Evolutionary conservation across 2,888 invertebrate species (phyloP), one percentile per base, ranked within the genome.

Genomic region (Orgyia antiqua): DNA sequence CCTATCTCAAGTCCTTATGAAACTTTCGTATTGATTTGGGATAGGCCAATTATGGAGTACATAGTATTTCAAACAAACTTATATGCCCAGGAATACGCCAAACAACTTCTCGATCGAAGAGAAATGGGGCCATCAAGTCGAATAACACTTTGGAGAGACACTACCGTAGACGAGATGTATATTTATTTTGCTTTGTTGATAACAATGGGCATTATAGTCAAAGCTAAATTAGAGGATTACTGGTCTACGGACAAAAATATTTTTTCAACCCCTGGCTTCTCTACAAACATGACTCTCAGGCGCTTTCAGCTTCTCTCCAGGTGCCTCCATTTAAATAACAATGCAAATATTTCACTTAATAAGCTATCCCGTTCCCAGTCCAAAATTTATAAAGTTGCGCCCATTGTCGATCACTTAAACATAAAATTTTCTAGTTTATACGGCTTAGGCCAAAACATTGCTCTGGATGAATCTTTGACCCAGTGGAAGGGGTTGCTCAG

Each of bases 51-150:
- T 32, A 42, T 56, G 24, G 42, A 42, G 29, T 34, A 4, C 23
- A 47, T 56, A 19, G 47, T 21, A 7, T 12, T 2, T 1, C 42
- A 56, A 38, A 53, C 51, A 11, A 56, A 56, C 34, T 24, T 2
- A 3, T 56, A 49, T 17, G 56, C 50, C 1, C 10, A 35, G n/a
- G 43, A 51, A 27, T 36, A 25, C 4, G 44, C 51, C 31, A 46
- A 31, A n/a, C n/a, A n/a, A n/a, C n/a, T n/a, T n/a, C n/a, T n/a
- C n/a, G n/a, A n/a, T n/a, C n/a, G n/a, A n/a, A n/a, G n/a, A n/a
- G n/a, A n/a, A n/a, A n/a, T n/a, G n/a, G n/a, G n/a, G n/a, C n/a
- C n/a, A n/a, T n/a, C n/a, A n/a, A n/a, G n/a, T n/a, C n/a, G n/a
- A n/a, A n/a, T n/a, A n/a, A n/a, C n/a, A n/a, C n/a, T n/a, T n/a